Evolutionary conservation across 2,888 invertebrate species (phyloP).

Genomic region (Ormyrus pomaceus): DNA sequence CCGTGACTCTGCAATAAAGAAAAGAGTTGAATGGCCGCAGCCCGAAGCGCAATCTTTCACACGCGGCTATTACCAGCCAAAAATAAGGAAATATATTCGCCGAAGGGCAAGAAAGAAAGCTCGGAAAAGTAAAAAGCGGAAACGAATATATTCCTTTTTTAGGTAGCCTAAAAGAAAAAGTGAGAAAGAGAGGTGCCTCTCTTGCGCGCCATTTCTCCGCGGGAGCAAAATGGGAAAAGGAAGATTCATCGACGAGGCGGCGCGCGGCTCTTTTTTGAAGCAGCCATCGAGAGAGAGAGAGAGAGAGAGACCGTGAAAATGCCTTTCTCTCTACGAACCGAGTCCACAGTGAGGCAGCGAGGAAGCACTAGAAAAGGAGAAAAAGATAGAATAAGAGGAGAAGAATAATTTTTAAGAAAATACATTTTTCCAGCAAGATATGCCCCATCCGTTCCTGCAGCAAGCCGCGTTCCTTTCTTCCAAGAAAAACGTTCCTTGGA

Average conservation of each 20-base stretch:
- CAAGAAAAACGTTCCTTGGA: constrained; percentile 26
- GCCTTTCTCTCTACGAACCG: constrained; percentile 27
- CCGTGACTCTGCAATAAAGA: too few species aligned
- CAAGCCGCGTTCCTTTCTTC: not conserved
- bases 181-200: not conserved
- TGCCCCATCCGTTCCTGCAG: constrained; percentile 50
- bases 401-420: constrained; percentile 68
- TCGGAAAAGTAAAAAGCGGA: constrained; percentile 5
- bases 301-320: constrained; percentile 27
- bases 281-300: not conserved
- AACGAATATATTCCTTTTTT: constrained; percentile 38
- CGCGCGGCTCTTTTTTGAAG: constrained; percentile 25
- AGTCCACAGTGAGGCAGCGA: constrained; percentile 12
- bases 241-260: constrained; percentile 52
- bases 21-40: too few species aligned
- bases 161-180: not conserved
- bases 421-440: constrained; percentile 65
- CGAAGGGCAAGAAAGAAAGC: not conserved
- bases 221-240: constrained; percentile 42
- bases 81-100: not conserved
- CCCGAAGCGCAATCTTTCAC: too few species aligned
- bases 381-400: constrained; percentile 13
- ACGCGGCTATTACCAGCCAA: not conserved
- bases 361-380: constrained; percentile 41
- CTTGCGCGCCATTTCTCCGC: constrained; percentile 34